Conservation (phyloP, 2,797 vertebrate species). For the Acanthurus tractus region DNA sequence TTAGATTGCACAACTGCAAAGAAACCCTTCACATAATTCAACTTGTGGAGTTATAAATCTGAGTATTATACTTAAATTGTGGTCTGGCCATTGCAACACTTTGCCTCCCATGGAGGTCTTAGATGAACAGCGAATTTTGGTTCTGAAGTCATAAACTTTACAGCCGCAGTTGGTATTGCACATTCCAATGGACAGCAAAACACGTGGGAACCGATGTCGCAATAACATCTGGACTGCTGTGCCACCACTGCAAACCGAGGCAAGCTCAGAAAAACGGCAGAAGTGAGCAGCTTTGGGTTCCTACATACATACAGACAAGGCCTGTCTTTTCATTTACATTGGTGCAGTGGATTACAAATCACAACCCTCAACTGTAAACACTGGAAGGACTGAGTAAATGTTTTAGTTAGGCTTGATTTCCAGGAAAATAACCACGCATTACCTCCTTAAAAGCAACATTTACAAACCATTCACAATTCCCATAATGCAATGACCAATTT, state of each 20-base stretch:
- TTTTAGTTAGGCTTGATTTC: constrained; percentile 74
- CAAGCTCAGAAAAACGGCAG: constrained; percentile 11
- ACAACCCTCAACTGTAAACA: constrained; percentile 61
- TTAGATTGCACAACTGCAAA: constrained; percentile 31
- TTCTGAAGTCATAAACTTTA: constrained; percentile 48
- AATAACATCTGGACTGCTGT: constrained; percentile 68
- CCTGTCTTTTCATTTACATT: constrained; percentile 27
- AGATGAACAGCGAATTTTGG: constrained; percentile 37
- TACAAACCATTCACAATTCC: constrained; percentile 55
- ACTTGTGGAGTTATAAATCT: constrained; percentile 46
- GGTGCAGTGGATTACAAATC: constrained; percentile 48
- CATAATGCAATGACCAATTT: constrained; percentile 61
- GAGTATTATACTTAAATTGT: constrained; percentile 37
- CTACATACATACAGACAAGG: constrained; percentile 10
- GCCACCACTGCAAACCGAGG: constrained; percentile 38
- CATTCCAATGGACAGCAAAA: constrained; percentile 59
- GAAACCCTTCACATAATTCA: constrained; percentile 35
- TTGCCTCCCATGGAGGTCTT: constrained; percentile 62
- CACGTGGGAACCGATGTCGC: constrained; percentile 57
- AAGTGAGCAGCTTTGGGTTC: constrained; percentile 27
- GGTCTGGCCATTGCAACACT: constrained; percentile 54
- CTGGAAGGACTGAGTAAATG: constrained; percentile 62
- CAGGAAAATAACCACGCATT: constrained; percentile 66
- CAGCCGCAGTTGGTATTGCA: constrained; percentile 40
- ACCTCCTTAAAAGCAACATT: constrained; percentile 58